Evolutionary conservation across 2,888 invertebrate species (phyloP), one percentile per base, ranked within the genome.

Genomic region (Nebria brevicollis): DNA sequence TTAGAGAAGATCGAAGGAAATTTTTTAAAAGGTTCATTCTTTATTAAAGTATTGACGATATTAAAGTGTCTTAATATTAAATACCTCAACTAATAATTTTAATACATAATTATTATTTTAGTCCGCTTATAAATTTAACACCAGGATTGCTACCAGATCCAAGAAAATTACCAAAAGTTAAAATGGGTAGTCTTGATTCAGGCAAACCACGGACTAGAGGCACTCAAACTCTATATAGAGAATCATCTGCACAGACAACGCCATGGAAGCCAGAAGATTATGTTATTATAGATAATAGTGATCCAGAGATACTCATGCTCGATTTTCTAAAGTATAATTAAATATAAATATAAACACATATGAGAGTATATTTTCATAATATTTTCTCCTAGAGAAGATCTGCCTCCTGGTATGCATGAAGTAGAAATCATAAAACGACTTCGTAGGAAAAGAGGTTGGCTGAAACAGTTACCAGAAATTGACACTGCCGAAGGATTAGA

Each of bases 201-300:
- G 43, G 43, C 72, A 64, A 81, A 83, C 85, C 85, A 41, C 87
- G 86, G 82, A 92, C 89, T 82, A 89, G 90, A 74, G 91, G 89
- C 68, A 92, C 93, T 0, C 95, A 95, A 89, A 95, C 95, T 0
- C 87, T 93, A 80, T 95, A 91, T 86, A 91, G 95, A 82, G 96
- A 95, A 85, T 93, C 93, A 0, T 94, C 94, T 83, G 92, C 94
- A 0, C 96, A 96, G 88, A 96, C 96, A 0, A 89, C 90, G 13
- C 95, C 96, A 0, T 96, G 95, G 93, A 93, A 95, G 83, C 94
- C 95, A 0, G 90, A 91, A 1, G 77, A 84, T 75, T 92, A 91
- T 85, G 89, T 88, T 81, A 87, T 93, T 42, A 85, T 86, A 0
- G 90, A 90, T 26, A 66, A 91, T 87, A 87, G 90, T 85, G 80